Evolutionary conservation across 2,888 invertebrate species (phyloP).

Genomic region (Eristalinus sepulchralis): DNA sequence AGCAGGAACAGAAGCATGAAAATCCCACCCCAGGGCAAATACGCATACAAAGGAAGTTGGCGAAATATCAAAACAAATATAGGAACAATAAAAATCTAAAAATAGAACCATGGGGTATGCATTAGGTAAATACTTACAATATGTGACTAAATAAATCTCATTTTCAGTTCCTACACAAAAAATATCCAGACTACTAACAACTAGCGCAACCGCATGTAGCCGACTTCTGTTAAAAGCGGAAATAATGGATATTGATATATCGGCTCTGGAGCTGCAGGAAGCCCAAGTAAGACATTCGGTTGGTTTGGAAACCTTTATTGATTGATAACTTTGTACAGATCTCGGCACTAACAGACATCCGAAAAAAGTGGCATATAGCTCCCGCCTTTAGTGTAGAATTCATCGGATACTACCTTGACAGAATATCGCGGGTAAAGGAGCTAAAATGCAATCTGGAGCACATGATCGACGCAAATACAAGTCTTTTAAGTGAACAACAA

Average conservation of each 20-base stretch:
- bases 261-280: conserved; percentile 90
- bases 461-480: conserved; percentile 87
- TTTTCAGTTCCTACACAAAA: conserved; percentile 94
- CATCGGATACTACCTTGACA: conserved; percentile 95
- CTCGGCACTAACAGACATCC: conserved; percentile 90
- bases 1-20: conserved; percentile 74
- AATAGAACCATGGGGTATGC: conserved; percentile 91
- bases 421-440: conserved; percentile 90
- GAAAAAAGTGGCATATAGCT: conserved; percentile 96
- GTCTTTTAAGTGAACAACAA: conserved; percentile 89
- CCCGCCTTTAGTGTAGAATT: conserved; percentile 97
- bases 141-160: neutral
- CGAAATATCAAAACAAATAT: conserved; percentile 92
- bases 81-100: conserved; percentile 87
- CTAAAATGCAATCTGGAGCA: conserved; percentile 90
- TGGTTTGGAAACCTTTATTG: neutral
- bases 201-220: conserved; percentile 93
- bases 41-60: conserved; percentile 90
- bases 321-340: conserved; percentile 78
- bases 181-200: conserved; percentile 94
- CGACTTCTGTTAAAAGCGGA: conserved; percentile 92
- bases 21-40: conserved; percentile 85
- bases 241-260: conserved; percentile 93
- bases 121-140: neutral
- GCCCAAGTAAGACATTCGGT: conserved; percentile 83